Base-by-base conservation (phyloP, 2,797 vertebrate species). In the Thripadectes ignobilis region DNA sequence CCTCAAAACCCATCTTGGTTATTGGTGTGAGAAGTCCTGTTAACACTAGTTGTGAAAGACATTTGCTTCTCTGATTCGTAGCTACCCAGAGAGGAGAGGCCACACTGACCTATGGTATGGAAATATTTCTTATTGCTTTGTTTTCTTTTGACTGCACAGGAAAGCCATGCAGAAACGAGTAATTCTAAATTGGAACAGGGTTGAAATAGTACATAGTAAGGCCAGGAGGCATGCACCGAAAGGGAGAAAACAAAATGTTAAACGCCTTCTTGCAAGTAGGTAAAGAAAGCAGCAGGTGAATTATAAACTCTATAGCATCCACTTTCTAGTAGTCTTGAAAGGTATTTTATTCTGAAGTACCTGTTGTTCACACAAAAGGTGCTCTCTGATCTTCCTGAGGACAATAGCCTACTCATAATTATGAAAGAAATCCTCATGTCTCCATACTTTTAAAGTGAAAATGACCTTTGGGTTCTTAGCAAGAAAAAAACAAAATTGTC, bases 281-380 rank as follows among this genome's bases (percentile, higher is more conserved):
- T 21, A 43, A 75, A 73, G 21, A 71, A 41, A 58, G 16, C 23
- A 38, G 7, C 29, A 79, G 20, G 8, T 46, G 22, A 88, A 83
- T 76, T 55, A 36, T 8, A 62, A 72, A 65, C 10, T 62, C 62
- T 22, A 48, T 29, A 41, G 49, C 38, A 27, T 63, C 32, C 2
- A 14, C 39, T 36, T 89, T 54, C 29, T 49, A 77, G 21, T 39
- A 73, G 34, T 6, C n/a, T 62, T 76, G 43, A 77, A 72, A 72
- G 17, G 5, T 80, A 51, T 93, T 92, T 94, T 95, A 51, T n/a
- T 75, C 61, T 85, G 59, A 86, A 92, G 82, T 77, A 68, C 18
- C 19, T 52, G 24, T 41, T 81, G 30, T 63, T 41, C 38, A 73
- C 34, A 88, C 12, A 43, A 80, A 87, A 92, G 23, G 7, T 48